A percentile compares a stretch with the other conserved stretches of the same genome.
These are phyloP conservation scores for Cryptocheilus praepositus DNA, from an alignment of 2,888 invertebrate species.

Conservation along the genomic window DNA sequence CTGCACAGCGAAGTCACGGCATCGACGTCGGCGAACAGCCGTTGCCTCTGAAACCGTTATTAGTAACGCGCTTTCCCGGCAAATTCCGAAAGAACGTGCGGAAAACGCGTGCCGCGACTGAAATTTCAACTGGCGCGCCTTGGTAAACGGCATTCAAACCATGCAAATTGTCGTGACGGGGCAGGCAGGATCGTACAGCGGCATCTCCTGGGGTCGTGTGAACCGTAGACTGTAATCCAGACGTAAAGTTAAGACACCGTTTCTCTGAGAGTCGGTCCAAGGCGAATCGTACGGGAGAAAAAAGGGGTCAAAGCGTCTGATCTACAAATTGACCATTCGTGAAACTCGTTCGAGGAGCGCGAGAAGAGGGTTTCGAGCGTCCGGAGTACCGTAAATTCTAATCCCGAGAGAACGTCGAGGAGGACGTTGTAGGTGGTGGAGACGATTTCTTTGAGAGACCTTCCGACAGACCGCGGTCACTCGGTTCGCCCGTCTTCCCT, in stretches of 20 bases:
- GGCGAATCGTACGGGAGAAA: slow-evolving; percentile 34
- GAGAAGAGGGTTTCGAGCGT: slow-evolving; percentile 33
- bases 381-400: slow-evolving; percentile 44
- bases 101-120: slow-evolving; percentile 17
- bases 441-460: slow-evolving; percentile 47
- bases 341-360: slow-evolving; percentile 49
- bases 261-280: too few species aligned
- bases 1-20: slow-evolving; percentile 24
- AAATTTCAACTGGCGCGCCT: slow-evolving; percentile 50
- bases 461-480: too few species aligned
- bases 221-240: slow-evolving; percentile 58
- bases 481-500: slow-evolving; percentile 18
- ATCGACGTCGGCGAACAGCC: slow-evolving; percentile 19
- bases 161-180: slow-evolving; percentile 56
- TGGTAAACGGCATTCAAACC: slow-evolving; percentile 51
- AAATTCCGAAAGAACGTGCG: slow-evolving; percentile 41
- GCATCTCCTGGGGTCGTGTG: slow-evolving; percentile 57
- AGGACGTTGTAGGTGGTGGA: slow-evolving; percentile 49
- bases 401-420: slow-evolving; percentile 27
- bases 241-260: slow-evolving; percentile 45
- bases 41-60: slow-evolving; percentile 15
- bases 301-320: slow-evolving; percentile 51
- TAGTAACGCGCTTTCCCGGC: slow-evolving; percentile 10
- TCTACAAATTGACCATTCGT: slow-evolving; percentile 57
- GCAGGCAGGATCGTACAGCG: slow-evolving; percentile 50